A percentile compares a stretch with the other conserved stretches of the same genome.
Evolutionary conservation across 1,140 invertebrate species (phyloP).

Genomic region (Conus ventricosus): DNA sequence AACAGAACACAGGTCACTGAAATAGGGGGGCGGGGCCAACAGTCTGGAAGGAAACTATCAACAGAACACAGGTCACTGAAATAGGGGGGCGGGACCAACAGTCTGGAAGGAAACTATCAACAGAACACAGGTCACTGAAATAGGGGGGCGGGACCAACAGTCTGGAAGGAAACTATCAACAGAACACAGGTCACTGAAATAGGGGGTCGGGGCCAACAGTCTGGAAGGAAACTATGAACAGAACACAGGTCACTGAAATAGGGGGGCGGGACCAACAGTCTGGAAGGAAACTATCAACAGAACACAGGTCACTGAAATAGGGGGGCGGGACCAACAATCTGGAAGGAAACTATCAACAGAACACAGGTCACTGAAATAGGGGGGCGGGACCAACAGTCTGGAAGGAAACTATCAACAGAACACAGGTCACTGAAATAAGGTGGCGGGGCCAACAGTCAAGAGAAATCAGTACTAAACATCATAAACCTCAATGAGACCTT

Average conservation of each 20-base stretch:
- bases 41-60: slow-evolving; percentile 1
- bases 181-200: neutral
- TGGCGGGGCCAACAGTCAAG: no score
- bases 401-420: slow-evolving; percentile 3
- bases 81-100: neutral
- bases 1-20: neutral
- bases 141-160: neutral
- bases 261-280: neutral
- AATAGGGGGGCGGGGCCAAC: neutral
- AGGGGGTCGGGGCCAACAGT: neutral
- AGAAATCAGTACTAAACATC: no score
- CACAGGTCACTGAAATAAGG: neutral
- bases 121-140: neutral
- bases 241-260: neutral
- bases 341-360: slow-evolving; percentile 5
- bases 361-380: neutral
- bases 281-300: slow-evolving; percentile 1
- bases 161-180: neutral
- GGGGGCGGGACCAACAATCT: no score
- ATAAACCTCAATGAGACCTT: neutral
- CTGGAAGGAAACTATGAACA: neutral
- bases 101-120: neutral
- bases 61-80: neutral
- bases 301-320: neutral
- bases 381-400: neutral